phyloP scores from a whole-genome alignment of 1,140 invertebrate species.

The Nephila pilipes region DNA sequence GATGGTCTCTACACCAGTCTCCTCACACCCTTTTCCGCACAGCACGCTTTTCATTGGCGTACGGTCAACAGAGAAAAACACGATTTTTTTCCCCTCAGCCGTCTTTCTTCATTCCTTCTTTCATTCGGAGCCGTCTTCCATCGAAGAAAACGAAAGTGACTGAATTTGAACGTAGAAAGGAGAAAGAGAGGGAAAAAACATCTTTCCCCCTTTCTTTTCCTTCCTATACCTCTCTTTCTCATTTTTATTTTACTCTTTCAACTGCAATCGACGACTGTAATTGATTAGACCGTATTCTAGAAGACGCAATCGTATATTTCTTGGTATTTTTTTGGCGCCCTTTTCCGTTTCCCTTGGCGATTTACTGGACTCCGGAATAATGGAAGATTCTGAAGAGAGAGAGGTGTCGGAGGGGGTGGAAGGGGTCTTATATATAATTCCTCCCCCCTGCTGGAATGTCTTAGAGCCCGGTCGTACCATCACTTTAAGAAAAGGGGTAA shows the following conservation, averaged over 20 bases:
- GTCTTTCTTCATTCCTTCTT: conserved; percentile 26
- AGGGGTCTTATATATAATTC: conserved; percentile 74
- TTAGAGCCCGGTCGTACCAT: conserved; percentile 72
- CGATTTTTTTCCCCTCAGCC: conserved; percentile 42
- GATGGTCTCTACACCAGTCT: background rate
- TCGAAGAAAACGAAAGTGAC: conserved; percentile 75
- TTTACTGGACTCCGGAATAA: conserved; percentile 75
- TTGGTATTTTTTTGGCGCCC: conserved; percentile 37
- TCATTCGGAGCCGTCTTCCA: conserved; percentile 24
- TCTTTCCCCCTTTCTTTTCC: background rate
- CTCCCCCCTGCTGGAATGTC: conserved; percentile 67
- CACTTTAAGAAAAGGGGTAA: conserved; percentile 57
- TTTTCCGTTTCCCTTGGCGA: conserved; percentile 65
- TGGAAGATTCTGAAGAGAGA: conserved; percentile 67
- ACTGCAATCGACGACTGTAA: conserved; percentile 76
- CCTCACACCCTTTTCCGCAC: conserved; percentile 35
- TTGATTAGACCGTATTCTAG: conserved; percentile 75
- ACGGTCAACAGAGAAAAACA: conserved; percentile 74
- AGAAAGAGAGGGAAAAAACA: background rate
- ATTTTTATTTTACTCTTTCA: conserved; percentile 70
- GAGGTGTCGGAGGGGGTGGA: background rate
- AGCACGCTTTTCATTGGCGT: conserved; percentile 68
- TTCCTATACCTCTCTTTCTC: conserved; percentile 50
- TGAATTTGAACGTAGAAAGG: conserved; percentile 38
- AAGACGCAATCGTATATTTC: conserved; percentile 76